These are phyloP conservation scores for Agrochola lota DNA, from an alignment of 2,888 invertebrate species.

Conservation along the genomic window DNA sequence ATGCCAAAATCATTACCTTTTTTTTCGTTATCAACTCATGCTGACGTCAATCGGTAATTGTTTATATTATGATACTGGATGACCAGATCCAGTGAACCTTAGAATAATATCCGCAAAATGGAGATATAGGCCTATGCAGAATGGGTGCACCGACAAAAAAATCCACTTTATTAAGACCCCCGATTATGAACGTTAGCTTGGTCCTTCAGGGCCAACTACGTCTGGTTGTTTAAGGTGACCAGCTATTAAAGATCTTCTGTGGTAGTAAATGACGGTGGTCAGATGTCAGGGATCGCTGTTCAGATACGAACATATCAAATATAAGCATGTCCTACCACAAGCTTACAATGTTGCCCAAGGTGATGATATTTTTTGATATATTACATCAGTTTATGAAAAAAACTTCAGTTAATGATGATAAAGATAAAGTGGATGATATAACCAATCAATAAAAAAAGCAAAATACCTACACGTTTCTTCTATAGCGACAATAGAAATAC, in stretches of 20 bases:
- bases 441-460: background rate
- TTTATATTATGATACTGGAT: conserved; percentile 52
- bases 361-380: conserved; percentile 45
- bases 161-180: background rate
- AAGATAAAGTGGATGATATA: background rate
- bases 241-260: conserved; percentile 42
- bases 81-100: conserved; percentile 33
- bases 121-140: conserved; percentile 33
- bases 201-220: conserved; percentile 35
- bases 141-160: conserved; percentile 3
- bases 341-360: conserved; percentile 62
- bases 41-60: conserved; percentile 45
- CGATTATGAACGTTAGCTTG: background rate
- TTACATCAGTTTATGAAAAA: conserved; percentile 43
- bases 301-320: conserved; percentile 41
- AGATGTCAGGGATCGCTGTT: conserved; percentile 54
- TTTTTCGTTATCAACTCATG: conserved; percentile 32
- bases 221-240: conserved; percentile 13
- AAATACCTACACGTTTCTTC: too few species aligned
- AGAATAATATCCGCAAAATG: conserved; percentile 2
- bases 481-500: too few species aligned
- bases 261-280: conserved; percentile 43
- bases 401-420: background rate
- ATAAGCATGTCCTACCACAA: conserved; percentile 77
- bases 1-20: conserved; percentile 18